These are phyloP conservation scores for Tridacna gigas DNA, from an alignment of 2,888 invertebrate genomes.

Conservation along the genomic window DNA sequence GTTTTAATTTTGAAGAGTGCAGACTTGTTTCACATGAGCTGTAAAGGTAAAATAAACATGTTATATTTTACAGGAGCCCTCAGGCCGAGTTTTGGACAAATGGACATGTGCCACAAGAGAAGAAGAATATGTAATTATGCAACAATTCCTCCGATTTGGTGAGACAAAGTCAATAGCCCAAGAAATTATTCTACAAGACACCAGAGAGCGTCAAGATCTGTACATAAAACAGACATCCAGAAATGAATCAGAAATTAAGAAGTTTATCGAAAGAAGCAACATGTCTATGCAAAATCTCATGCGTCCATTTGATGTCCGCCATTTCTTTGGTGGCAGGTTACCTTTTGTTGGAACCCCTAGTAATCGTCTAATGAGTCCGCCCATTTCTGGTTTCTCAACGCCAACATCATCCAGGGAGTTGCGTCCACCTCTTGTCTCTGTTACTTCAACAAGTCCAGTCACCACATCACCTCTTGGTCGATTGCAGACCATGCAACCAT, in stretches of 20 bases:
- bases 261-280: constrained; percentile 87
- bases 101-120: constrained; percentile 95
- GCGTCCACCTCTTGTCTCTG: constrained; percentile 72
- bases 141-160: constrained; percentile 95
- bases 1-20: too few relatives aligned
- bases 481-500: constrained; percentile 97
- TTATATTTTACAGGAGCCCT: constrained; percentile 89
- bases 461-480: constrained; percentile 93
- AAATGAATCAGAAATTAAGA: constrained; percentile 87
- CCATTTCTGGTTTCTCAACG: constrained; percentile 73
- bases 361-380: constrained; percentile 74
- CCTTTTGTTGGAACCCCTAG: constrained; percentile 76
- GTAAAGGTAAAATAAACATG: too few relatives aligned
- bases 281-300: constrained; percentile 81
- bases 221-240: constrained; percentile 78
- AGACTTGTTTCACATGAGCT: background rate
- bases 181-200: constrained; percentile 87
- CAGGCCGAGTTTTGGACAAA: constrained; percentile 93
- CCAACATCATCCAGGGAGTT: constrained; percentile 67
- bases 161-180: constrained; percentile 94
- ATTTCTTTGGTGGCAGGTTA: constrained; percentile 73
- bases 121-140: constrained; percentile 95
- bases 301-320: constrained; percentile 80
- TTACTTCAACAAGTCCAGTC: constrained; percentile 86
- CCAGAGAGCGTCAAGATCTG: constrained; percentile 79